phyloP scores from a whole-genome alignment of 2,888 invertebrate genomes.

The Thalpophila matura region DNA sequence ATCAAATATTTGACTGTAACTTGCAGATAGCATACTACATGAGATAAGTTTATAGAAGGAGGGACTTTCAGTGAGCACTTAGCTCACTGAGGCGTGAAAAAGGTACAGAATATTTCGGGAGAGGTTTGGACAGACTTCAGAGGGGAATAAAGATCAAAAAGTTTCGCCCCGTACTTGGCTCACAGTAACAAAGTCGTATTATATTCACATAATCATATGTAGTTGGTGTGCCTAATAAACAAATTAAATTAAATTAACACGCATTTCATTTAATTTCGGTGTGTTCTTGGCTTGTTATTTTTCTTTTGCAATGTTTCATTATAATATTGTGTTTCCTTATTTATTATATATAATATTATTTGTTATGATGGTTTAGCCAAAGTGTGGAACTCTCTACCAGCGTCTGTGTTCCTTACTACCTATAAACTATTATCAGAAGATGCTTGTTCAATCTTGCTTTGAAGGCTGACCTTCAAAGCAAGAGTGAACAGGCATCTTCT shows the following conservation, averaged over 20 bases:
- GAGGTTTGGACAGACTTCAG: neutral
- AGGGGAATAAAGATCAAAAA: slow-evolving; percentile 11
- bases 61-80: slow-evolving; percentile 22
- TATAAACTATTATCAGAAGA: too few species aligned
- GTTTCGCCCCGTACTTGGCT: neutral
- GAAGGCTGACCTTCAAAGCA: too few species aligned
- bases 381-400: too few species aligned
- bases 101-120: slow-evolving; percentile 7
- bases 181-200: neutral
- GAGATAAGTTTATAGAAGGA: slow-evolving; percentile 2
- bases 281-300: neutral
- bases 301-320: neutral
- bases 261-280: neutral
- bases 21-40: neutral
- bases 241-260: too few species aligned
- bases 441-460: too few species aligned
- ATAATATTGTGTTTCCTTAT: neutral
- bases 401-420: too few species aligned
- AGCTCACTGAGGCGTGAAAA: slow-evolving; percentile 13
- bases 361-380: too few species aligned
- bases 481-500: too few species aligned
- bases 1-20: slow-evolving; percentile 8
- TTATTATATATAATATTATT: too few species aligned
- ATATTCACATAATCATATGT: too few species aligned
- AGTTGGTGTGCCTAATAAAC: too few species aligned